These are phyloP conservation scores for Falco biarmicus DNA, from an alignment of 2,797 vertebrate species.

Conservation along the genomic window DNA sequence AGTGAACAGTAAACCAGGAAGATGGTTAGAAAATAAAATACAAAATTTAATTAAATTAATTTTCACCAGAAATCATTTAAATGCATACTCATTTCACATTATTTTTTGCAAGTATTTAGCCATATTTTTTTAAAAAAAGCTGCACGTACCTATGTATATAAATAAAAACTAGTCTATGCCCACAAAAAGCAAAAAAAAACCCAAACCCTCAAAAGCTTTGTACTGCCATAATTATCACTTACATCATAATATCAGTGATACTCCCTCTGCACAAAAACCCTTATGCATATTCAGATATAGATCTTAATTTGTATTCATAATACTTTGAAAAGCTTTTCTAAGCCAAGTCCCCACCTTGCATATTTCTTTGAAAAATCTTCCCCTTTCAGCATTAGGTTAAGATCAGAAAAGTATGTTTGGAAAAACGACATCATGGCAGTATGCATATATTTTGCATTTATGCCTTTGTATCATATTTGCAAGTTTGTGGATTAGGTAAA, in stretches of 20 bases:
- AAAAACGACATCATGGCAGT: slow-evolving; percentile 30
- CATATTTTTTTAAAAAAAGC: neutral
- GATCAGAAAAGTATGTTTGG: slow-evolving; percentile 34
- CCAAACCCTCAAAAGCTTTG: neutral
- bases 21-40: neutral
- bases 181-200: neutral
- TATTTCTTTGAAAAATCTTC: slow-evolving; percentile 50
- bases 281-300: slow-evolving; percentile 39
- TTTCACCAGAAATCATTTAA: neutral
- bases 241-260: neutral
- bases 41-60: neutral
- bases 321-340: slow-evolving; percentile 41
- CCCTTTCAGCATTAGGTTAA: slow-evolving; percentile 41
- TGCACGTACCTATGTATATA: neutral
- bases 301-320: slow-evolving; percentile 45
- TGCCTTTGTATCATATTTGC: neutral
- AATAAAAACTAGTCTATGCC: neutral
- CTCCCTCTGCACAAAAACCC: neutral
- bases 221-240: neutral
- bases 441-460: neutral
- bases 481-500: neutral
- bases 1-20: neutral
- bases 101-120: neutral
- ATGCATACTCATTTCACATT: neutral
- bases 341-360: neutral